Base-by-base conservation (phyloP, 2,888 invertebrate species). In the Phorcus lineatus region DNA sequence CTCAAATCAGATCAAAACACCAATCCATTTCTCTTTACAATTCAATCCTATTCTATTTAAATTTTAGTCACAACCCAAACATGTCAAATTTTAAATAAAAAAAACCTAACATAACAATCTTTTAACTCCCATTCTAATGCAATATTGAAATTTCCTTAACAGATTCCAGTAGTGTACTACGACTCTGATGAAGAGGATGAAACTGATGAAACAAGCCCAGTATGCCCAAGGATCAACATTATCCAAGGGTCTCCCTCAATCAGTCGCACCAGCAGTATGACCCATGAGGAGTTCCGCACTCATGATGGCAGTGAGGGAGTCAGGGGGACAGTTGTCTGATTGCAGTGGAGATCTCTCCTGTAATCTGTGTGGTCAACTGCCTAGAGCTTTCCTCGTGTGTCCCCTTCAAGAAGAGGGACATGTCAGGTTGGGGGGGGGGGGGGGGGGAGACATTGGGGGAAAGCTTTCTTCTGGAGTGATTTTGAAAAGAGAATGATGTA, bases 131-230 rank as follows among this genome's bases (percentile, higher is more conserved):
- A 36, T 6, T 36, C 36, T 13, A 11, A 47, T 13, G 9, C 47
- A 47, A 13, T 47, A 47, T 47, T 47, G 1, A 36, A 9, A 11
- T 47, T 47, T 11, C 47, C 47, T 47, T 11, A 47, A 47, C 83
- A 89, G 88, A 88, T 90, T 22, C 89, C 90, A 11, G 85, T 89
- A 11, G 88, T 89, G 9, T 90, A 87, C 79, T 88, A 85, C 82
- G 86, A 87, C 74, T 84, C 80, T 66, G 80, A 67, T 28, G 78
- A 70, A 19, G 78, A 78, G 19, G 78, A 78, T 22, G 78, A 70
- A 7, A 31, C 24, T 24, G 78, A 78, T 66, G 78, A 78, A 17
- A 62, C 24, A 17, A 76, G 76, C 28, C 76, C 55, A 13, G 76
- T 76, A 24, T 76, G 76, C 36, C 57, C 57, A 7, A 2, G 7